A percentile compares a stretch with the other conserved stretches of the same genome.
These are phyloP conservation scores for Apoda limacodes DNA, from an alignment of 2,888 invertebrate species.

Conservation along the genomic window DNA sequence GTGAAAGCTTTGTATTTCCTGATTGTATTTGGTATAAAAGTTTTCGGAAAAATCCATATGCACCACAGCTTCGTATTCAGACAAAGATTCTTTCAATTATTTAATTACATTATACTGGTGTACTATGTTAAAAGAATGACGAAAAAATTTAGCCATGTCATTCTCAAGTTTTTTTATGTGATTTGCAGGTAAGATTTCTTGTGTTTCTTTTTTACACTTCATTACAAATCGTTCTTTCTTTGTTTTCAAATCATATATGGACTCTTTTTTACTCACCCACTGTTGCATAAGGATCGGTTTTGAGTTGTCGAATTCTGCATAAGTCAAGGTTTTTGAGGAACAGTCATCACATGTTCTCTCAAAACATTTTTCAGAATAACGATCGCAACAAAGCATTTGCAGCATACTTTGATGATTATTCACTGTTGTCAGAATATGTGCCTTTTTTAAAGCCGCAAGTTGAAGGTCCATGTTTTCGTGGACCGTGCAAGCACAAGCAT, in stretches of 20 bases:
- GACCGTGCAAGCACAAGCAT: slow-evolving; percentile 22
- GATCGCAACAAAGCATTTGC: slow-evolving; percentile 19
- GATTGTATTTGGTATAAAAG: slow-evolving; percentile 26
- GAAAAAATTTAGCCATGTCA: slow-evolving; percentile 11
- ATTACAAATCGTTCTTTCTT: slow-evolving; percentile 13
- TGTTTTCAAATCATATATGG: slow-evolving; percentile 12
- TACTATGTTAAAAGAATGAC: slow-evolving; percentile 15
- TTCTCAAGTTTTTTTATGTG: slow-evolving; percentile 12
- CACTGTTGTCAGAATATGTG: slow-evolving; percentile 18
- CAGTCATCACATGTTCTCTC: slow-evolving; percentile 19
- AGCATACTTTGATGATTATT: slow-evolving; percentile 21
- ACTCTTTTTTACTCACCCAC: slow-evolving; percentile 12
- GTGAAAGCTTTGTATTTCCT: slow-evolving; percentile 34
- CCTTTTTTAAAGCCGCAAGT: slow-evolving; percentile 18
- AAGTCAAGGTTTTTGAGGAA: slow-evolving; percentile 17
- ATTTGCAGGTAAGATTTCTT: slow-evolving; percentile 8
- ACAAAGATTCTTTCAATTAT: slow-evolving; percentile 13
- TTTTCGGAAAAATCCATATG: slow-evolving; percentile 36
- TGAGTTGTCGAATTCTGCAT: slow-evolving; percentile 15
- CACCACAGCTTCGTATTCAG: slow-evolving; percentile 17
- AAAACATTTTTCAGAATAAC: slow-evolving; percentile 19
- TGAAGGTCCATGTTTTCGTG: slow-evolving; percentile 21
- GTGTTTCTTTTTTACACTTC: slow-evolving; percentile 12
- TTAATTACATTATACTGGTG: slow-evolving; percentile 20
- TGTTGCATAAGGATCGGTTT: slow-evolving; percentile 10